phyloP scores from a whole-genome alignment of 37 sponge, comb jelly and placozoan species.

The Dysidea cf. avara region DNA sequence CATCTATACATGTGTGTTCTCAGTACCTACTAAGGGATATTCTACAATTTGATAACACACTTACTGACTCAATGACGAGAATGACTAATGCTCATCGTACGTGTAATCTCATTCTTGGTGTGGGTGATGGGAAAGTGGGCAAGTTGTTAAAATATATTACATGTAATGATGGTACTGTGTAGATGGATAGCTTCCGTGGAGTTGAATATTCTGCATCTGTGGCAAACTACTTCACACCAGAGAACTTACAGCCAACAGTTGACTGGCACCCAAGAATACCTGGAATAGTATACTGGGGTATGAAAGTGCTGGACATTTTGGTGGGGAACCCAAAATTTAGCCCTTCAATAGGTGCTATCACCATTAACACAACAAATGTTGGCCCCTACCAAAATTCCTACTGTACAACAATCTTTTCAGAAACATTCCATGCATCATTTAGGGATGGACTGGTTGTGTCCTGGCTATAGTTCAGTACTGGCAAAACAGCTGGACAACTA shows the following conservation, averaged over 20 bases:
- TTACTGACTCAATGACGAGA: conserved; percentile 57
- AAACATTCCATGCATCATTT: neutral
- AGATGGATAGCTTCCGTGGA: conserved; percentile 70
- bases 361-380: too few relatives aligned
- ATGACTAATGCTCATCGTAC: conserved; percentile 60
- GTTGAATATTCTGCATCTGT: conserved; percentile 80
- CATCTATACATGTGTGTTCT: neutral
- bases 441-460: conserved; percentile 95
- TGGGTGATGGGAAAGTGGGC: conserved; percentile 84
- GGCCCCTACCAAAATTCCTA: neutral
- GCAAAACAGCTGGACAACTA: conserved; percentile 50
- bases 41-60: conserved; percentile 67
- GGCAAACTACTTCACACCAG: conserved; percentile 68
- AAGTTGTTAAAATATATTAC: neutral
- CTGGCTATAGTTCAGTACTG: conserved; percentile 70
- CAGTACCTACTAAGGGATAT: conserved; percentile 79
- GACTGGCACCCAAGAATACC: conserved; percentile 78
- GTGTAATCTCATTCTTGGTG: conserved; percentile 79
- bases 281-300: conserved; percentile 84
- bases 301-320: neutral
- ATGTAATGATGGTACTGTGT: neutral
- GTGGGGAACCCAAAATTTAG: too few relatives aligned
- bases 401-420: neutral
- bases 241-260: conserved; percentile 62
- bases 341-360: too few relatives aligned